Evolutionary conservation across 2,113 vertebrate species (phyloP).

Genomic region (Megaceryle maxima): DNA sequence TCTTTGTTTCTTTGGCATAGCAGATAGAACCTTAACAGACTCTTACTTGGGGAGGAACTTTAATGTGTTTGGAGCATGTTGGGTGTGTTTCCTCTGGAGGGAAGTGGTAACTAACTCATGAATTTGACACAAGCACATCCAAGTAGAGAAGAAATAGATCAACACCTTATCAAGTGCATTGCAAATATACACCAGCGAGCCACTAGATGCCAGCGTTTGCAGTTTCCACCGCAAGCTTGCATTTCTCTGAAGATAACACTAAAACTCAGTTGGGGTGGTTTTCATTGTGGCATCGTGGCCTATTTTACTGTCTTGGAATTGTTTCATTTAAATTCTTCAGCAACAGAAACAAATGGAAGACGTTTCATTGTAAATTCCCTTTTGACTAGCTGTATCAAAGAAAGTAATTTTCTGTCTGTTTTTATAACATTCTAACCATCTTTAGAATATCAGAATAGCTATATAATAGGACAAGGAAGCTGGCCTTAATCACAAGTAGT

Average conservation of each 20-base stretch:
- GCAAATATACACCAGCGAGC: not conserved
- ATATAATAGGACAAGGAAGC: not conserved
- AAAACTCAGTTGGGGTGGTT: not conserved
- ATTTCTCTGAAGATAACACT: not conserved
- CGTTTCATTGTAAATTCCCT: not conserved
- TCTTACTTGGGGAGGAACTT: not conserved
- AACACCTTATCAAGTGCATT: not conserved
- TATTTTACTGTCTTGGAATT: not conserved
- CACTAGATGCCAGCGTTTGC: constrained; percentile 35
- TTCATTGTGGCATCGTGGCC: not conserved
- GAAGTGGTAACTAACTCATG: not conserved
- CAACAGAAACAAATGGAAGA: not conserved
- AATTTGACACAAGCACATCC: not conserved
- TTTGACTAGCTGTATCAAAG: not conserved
- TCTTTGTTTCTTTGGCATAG: not conserved
- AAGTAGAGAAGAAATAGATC: not conserved
- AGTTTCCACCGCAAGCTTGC: not conserved
- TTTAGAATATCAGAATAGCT: not conserved
- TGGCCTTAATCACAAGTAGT: not conserved
- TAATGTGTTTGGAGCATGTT: not conserved
- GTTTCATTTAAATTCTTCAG: not conserved
- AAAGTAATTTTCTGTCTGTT: not conserved
- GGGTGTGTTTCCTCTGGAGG: not conserved
- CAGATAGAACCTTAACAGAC: not conserved
- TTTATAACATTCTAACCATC: not conserved